Conservation (phyloP, 2,888 invertebrate species). For the Stegana nigrithorax region DNA sequence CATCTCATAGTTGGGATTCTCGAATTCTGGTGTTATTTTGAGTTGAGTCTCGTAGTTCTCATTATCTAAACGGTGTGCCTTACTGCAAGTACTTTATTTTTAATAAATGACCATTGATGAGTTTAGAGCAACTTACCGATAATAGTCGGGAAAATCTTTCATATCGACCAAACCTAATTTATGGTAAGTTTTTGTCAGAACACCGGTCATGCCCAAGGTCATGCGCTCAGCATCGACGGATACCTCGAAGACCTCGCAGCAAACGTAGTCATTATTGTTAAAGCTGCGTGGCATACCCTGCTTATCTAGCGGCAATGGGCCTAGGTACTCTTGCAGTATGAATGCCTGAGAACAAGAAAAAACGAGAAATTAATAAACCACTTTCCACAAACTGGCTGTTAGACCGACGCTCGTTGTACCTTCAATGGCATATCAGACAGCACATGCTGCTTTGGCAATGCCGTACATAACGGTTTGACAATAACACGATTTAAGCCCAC, state of each 20-base stretch:
- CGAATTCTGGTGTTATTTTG: constrained; percentile 85
- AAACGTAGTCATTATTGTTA: constrained; percentile 85
- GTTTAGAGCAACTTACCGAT: constrained; percentile 78
- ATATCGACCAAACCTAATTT: constrained; percentile 85
- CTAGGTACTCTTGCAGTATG: constrained; percentile 43
- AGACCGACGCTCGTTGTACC: no score
- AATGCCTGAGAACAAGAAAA: constrained; percentile 35
- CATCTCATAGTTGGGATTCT: constrained; percentile 89
- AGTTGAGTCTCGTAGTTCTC: constrained; percentile 85
- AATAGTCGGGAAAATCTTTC: constrained; percentile 83
- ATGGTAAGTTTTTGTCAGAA: constrained; percentile 77
- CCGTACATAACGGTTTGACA: constrained; percentile 83
- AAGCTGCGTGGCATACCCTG: constrained; percentile 81
- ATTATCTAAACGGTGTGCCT: no score
- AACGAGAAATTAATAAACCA: neutral
- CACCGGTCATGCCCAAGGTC: constrained; percentile 87
- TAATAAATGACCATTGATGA: neutral
- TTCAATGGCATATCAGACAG: constrained; percentile 89
- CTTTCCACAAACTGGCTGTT: neutral
- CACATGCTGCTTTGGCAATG: constrained; percentile 81
- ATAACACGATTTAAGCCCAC: constrained; percentile 66
- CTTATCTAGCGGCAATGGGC: constrained; percentile 72
- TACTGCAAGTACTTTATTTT: no score
- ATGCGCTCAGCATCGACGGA: constrained; percentile 89
- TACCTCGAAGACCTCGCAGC: constrained; percentile 89